Evolutionary conservation across 2,888 invertebrate species (phyloP).

Genomic region (Brenthis ino): DNA sequence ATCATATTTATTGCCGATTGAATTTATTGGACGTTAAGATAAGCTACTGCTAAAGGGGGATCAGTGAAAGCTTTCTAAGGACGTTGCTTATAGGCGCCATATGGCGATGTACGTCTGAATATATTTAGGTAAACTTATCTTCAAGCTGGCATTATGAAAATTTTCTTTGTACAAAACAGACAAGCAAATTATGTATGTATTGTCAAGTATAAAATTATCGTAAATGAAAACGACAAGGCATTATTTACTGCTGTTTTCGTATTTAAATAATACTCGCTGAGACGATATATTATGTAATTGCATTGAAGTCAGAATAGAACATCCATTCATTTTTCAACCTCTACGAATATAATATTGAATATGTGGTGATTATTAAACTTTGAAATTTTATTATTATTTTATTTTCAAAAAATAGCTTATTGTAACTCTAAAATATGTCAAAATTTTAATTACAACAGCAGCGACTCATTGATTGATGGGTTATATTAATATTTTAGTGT

Average conservation of each 20-base stretch:
- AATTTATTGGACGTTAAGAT: slow-evolving; percentile 45
- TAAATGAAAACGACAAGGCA: slow-evolving; percentile 7
- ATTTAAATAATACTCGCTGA: slow-evolving; percentile 2
- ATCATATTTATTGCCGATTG: slow-evolving; percentile 40
- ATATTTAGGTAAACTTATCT: slow-evolving; percentile 22
- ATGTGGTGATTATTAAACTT: no score
- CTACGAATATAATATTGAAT: no score
- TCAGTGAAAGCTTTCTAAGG: slow-evolving; percentile 30
- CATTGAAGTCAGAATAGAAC: slow-evolving; percentile 3
- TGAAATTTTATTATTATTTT: no score
- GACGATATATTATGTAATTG: slow-evolving; percentile 18
- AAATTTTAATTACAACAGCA: no score
- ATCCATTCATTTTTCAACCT: background rate
- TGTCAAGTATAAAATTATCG: slow-evolving; percentile 12
- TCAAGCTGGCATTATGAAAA: slow-evolving; percentile 7
- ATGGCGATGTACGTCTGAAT: slow-evolving; percentile 32
- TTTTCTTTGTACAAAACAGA: slow-evolving; percentile 4
- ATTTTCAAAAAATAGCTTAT: background rate
- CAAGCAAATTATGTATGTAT: background rate
- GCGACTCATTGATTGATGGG: no score
- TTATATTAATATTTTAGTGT: no score
- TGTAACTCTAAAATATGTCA: background rate
- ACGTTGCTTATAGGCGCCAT: slow-evolving; percentile 28
- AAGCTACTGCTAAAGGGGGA: slow-evolving; percentile 37
- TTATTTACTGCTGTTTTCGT: slow-evolving; percentile 20